These are phyloP conservation scores for Muschampia plurimacula DNA, from an alignment of 2,888 invertebrate species.

Conservation along the genomic window DNA sequence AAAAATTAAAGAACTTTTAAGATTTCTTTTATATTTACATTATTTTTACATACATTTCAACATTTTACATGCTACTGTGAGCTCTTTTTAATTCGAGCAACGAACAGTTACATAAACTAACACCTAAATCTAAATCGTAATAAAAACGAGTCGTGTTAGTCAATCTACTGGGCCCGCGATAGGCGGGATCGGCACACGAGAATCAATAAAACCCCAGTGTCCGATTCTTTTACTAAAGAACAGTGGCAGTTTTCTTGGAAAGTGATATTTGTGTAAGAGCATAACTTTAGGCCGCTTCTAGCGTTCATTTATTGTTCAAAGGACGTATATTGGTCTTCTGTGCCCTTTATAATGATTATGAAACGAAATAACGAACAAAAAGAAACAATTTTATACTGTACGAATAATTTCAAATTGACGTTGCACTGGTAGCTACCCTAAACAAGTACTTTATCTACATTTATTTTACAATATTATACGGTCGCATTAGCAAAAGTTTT, in stretches of 20 bases:
- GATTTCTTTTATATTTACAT: slow-evolving; percentile 83
- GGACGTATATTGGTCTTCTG: slow-evolving; percentile 72
- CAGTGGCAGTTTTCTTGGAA: slow-evolving; percentile 75
- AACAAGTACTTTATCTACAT: slow-evolving; percentile 61
- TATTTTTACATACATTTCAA: slow-evolving; percentile 84
- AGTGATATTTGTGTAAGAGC: slow-evolving; percentile 65
- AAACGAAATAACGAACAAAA: slow-evolving; percentile 13
- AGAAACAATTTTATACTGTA: slow-evolving; percentile 57
- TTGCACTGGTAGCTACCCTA: slow-evolving; percentile 71
- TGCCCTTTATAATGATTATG: slow-evolving; percentile 61
- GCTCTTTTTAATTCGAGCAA: slow-evolving; percentile 86
- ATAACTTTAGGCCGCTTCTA: slow-evolving; percentile 79
- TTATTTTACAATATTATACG: slow-evolving; percentile 47
- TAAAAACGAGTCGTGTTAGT: slow-evolving; percentile 81
- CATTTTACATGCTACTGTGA: slow-evolving; percentile 84
- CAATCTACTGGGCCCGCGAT: slow-evolving; percentile 75
- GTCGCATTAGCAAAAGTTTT: background rate
- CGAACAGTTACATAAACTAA: slow-evolving; percentile 85
- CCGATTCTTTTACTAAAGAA: slow-evolving; percentile 64
- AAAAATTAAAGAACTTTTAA: slow-evolving; percentile 77
- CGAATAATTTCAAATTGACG: slow-evolving; percentile 70
- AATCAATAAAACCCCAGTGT: slow-evolving; percentile 83
- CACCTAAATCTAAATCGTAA: slow-evolving; percentile 84
- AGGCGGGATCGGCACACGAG: slow-evolving; percentile 74
- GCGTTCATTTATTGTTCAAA: slow-evolving; percentile 75